Evolutionary conservation across 2,797 vertebrate genomes (phyloP), one percentile per base, ranked within the genome.

Genomic region (Poecilia gillii): DNA sequence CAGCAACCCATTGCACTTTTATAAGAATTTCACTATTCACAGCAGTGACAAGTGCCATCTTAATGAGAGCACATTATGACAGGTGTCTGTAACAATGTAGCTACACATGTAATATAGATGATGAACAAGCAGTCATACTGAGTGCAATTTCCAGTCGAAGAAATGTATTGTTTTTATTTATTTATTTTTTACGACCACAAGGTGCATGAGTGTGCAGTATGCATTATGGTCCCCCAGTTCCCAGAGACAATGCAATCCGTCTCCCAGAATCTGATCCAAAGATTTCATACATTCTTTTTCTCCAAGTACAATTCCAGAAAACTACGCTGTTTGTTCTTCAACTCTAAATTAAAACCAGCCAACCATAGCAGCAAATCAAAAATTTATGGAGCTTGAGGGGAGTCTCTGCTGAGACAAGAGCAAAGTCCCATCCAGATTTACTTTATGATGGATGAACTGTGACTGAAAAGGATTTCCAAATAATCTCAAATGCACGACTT

Each of bases 331-430:
- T 74, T 64, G n/a, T 80, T 59, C 43, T 88, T 88, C 90, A 89
- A 75, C 14, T 77, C 47, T 36, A 86, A 90, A 91, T 87, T 51
- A 77, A 80, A 80, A 84, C 74, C 90, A 89, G 78, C 73, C 87
- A 84, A 83, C 82, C 45, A 59, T 23, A 73, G 76, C 64, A 23
- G 59, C 51, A 53, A 71, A 76, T 77, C 23, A 80, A 28, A 82
- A 79, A 83, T 85, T 75, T 79, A 82, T 85, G 55, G 57, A 71
- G 74, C 46, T 73, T 9, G 57, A 77, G 66, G 74, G 64, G 53
- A 53, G 36, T 74, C 55, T 82, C 74, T 64, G 68, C 66, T 66
- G 73, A 82, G 78, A 79, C 68, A 20, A 76, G 39, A 75, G 47
- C 39, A 73, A 85, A 83, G 46, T 78, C 59, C 23, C 76, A 85